Evolutionary conservation across 2,113 vertebrate genomes (phyloP).

Genomic region (Oreochromis niloticus): DNA sequence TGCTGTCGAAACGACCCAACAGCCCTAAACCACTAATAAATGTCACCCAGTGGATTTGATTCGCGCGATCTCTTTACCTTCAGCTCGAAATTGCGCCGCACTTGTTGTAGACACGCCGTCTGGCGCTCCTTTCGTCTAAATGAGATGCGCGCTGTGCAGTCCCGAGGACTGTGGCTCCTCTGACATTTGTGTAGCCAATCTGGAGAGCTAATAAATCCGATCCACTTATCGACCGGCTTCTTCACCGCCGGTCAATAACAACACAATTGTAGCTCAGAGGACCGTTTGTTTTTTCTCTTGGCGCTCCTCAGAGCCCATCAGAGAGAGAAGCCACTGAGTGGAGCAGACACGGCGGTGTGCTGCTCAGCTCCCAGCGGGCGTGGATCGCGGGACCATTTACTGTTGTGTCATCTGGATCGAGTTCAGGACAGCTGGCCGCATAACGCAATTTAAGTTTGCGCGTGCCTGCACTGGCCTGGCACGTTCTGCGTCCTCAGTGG

Average conservation of each 20-base stretch:
- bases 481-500: not conserved
- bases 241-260: not conserved
- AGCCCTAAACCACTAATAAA: not conserved
- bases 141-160: not conserved
- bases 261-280: not conserved
- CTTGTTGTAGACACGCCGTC: constrained; percentile 7
- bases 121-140: not conserved
- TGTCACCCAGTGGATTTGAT: not conserved
- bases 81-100: not conserved
- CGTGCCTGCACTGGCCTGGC: not conserved
- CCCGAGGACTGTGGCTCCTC: not conserved
- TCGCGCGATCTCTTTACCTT: constrained; percentile 42
- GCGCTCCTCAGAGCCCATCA: not conserved
- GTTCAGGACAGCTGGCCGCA: not conserved
- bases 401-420: not conserved
- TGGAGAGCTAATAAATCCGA: constrained; percentile 35
- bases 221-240: constrained; percentile 27
- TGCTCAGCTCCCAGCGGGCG: not conserved
- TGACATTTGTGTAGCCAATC: constrained; percentile 5
- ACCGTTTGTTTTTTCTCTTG: not conserved
- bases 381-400: not conserved
- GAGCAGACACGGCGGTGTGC: not conserved
- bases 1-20: not conserved
- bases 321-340: not conserved
- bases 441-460: not conserved